A percentile compares a stretch with the other conserved stretches of the same genome.
phyloP scores from a whole-genome alignment of 2,888 invertebrate genomes.

The Crocallis elinguaria region DNA sequence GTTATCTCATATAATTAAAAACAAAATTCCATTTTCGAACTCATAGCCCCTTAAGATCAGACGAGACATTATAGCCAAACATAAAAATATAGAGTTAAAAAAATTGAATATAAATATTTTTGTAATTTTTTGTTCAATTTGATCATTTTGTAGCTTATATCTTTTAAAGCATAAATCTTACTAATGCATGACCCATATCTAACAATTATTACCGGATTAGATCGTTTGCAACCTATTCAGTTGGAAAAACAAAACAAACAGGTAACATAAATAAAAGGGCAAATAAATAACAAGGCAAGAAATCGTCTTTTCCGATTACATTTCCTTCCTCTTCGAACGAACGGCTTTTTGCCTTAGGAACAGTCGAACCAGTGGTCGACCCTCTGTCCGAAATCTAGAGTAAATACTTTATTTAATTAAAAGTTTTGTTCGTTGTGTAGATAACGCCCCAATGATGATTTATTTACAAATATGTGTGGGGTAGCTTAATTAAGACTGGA shows the following conservation, averaged over 20 bases:
- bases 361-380: constrained; percentile 33
- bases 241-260: constrained; percentile 30
- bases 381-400: constrained; percentile 8
- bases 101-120: no score
- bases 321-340: constrained; percentile 47
- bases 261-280: constrained; percentile 27
- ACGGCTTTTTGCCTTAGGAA: constrained; percentile 40
- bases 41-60: no score
- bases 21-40: no score
- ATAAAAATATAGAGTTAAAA: no score
- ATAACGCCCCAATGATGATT: constrained; percentile 7
- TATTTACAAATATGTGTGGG: constrained; percentile 8
- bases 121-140: no score
- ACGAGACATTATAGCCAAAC: no score
- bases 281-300: constrained; percentile 37
- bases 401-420: constrained; percentile 22
- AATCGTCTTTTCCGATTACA: constrained; percentile 46
- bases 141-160: no score
- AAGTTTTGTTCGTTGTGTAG: constrained; percentile 8
- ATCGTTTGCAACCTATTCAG: background rate
- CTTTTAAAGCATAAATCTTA: no score
- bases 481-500: constrained; percentile 36
- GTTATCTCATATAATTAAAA: no score
- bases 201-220: background rate
- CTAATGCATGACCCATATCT: no score